phyloP scores from a whole-genome alignment of 2,797 vertebrate genomes.

The Myripristis murdjan region DNA sequence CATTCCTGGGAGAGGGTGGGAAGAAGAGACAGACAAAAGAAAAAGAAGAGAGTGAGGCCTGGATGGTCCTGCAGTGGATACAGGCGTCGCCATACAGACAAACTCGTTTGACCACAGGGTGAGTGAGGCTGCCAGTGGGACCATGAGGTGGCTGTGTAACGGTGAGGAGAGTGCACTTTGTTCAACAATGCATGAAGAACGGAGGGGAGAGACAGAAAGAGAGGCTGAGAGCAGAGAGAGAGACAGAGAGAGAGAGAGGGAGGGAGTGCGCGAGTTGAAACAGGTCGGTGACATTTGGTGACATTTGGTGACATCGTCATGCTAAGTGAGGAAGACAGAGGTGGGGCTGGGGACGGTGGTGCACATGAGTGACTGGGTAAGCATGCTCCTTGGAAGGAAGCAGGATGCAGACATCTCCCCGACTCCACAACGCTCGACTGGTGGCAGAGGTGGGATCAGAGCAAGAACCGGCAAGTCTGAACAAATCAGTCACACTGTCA shows the following conservation, averaged over 20 bases:
- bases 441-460: conserved; percentile 73
- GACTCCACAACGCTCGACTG: conserved; percentile 64
- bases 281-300: conserved; percentile 71
- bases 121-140: conserved; percentile 76
- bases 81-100: conserved; percentile 48
- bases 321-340: conserved; percentile 77
- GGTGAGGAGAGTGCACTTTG: conserved; percentile 74
- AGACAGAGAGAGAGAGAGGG: not conserved
- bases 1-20: conserved; percentile 86
- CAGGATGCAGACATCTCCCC: conserved; percentile 76
- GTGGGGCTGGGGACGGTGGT: conserved; percentile 72
- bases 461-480: conserved; percentile 70
- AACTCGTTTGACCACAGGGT: conserved; percentile 71
- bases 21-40: conserved; percentile 39
- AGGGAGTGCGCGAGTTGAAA: conserved; percentile 52
- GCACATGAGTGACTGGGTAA: conserved; percentile 79
- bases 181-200: conserved; percentile 77
- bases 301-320: conserved; percentile 79
- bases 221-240: conserved; percentile 7
- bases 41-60: conserved; percentile 40
- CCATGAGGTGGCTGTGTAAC: conserved; percentile 79
- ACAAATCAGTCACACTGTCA: conserved; percentile 80
- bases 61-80: conserved; percentile 24
- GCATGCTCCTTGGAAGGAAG: conserved; percentile 76
- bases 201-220: conserved; percentile 25